Base-by-base conservation (phyloP, 2,888 invertebrate genomes). In the Dermolepida albohirtum region DNA sequence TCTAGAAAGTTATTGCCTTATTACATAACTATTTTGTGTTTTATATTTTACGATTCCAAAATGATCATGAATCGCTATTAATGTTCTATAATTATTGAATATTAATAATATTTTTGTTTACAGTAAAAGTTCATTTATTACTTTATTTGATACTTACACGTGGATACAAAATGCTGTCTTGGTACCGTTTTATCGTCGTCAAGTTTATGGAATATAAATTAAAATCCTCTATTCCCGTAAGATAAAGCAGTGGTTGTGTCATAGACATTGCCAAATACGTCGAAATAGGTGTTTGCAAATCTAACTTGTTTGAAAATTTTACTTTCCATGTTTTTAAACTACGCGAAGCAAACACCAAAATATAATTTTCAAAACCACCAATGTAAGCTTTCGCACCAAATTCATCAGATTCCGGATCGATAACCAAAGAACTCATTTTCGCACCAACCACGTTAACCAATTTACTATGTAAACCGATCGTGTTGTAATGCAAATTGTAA, bases 401-500 rank as follows among this genome's bases (percentile, higher is more conserved):
- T 12, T 71, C 71, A 12, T 67, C 63, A 16, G 71, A 49, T n/a
- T 12, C 7, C 5, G 76, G 74, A 77, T 84, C 84, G 5, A 84
- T 74, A 0, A 79, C 78, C 8, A 84, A 72, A 49, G 70, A 74
- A 70, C 74, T 80, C 22, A 84, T 75, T 51, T 77, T 71, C 47
- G 74, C 70, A 7, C 73, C 74, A 8, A 76, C 50, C 39, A 81
- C 71, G 44, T 75, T 74, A 1, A 55, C 63, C 34, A 82, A 71
- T 62, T 74, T 70, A 47, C 73, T 73, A 16, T 47, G 62, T 11
- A 52, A 44, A 7, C 50, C 66, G 12, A 69, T 68, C 10, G 52
- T 64, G 59, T 82, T 83, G 27, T 77, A 77, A 49, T 79, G 76
- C 22, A 85, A 73, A 73, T 82, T 83, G 69, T 81, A 84, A 27